These are phyloP conservation scores for Cancer borealis DNA, from an alignment of 2,888 invertebrate species.

Conservation along the genomic window DNA sequence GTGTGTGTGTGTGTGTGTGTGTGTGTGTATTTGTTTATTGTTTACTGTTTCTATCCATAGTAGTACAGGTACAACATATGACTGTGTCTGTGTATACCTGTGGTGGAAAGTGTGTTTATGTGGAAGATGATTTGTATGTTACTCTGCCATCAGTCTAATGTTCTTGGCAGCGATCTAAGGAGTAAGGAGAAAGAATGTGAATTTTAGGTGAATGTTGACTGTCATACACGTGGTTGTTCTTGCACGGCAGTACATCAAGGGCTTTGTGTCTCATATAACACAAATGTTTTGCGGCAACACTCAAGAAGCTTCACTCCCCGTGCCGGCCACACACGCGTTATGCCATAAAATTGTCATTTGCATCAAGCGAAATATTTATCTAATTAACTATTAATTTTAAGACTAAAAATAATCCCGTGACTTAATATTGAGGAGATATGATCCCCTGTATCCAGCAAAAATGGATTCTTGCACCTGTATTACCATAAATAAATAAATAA, in stretches of 20 bases:
- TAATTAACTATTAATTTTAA: conserved; percentile 8
- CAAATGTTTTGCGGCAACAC: background rate
- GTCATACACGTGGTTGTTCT: background rate
- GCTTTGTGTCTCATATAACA: background rate
- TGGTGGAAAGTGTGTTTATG: background rate
- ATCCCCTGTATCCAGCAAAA: conserved; percentile 31
- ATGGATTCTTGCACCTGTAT: conserved; percentile 52
- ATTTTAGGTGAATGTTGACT: background rate
- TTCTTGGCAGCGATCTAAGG: background rate
- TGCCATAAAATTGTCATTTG: background rate
- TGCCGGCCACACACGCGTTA: background rate
- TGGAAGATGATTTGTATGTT: background rate
- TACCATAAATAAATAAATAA: background rate
- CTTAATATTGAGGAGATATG: conserved; percentile 27
- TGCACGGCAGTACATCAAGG: too few species aligned
- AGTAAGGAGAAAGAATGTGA: background rate
- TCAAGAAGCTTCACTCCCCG: background rate
- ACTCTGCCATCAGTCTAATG: background rate
- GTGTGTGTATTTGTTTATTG: background rate
- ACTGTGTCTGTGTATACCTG: background rate
- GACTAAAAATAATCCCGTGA: background rate
- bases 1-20: background rate
- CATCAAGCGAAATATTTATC: background rate
- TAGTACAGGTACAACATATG: background rate
- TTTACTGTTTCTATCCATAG: background rate